These are phyloP conservation scores for Hippocampus abdominalis DNA, from an alignment of 2,113 vertebrate species.

Conservation along the genomic window DNA sequence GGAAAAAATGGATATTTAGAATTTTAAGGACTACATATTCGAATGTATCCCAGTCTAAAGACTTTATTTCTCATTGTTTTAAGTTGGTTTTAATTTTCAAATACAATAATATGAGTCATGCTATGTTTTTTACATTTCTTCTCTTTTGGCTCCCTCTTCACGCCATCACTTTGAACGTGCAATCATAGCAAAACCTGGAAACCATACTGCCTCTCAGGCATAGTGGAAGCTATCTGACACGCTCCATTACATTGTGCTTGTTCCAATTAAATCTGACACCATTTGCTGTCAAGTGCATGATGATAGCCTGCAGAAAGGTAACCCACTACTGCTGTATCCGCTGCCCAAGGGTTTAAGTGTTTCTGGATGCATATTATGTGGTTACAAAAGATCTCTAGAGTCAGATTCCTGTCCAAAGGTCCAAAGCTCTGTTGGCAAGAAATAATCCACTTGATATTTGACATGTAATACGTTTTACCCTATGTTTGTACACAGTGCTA, in stretches of 20 bases:
- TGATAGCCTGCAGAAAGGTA: constrained; percentile 57
- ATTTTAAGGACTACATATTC: background rate
- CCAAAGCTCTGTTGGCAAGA: constrained; percentile 1
- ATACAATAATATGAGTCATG: background rate
- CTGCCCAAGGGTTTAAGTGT: constrained; percentile 44
- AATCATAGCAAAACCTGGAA: constrained; percentile 43
- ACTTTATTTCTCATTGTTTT: constrained; percentile 1
- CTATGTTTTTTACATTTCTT: constrained; percentile 7
- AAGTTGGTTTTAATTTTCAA: constrained; percentile 15
- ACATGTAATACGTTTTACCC: constrained; percentile 11
- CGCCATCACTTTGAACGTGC: constrained; percentile 28
- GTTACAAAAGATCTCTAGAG: constrained; percentile 55
- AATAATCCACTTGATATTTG: constrained; percentile 8
- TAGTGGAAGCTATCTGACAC: constrained; percentile 61
- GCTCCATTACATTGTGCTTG: constrained; percentile 70
- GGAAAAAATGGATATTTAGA: background rate
- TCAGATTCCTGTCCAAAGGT: constrained; percentile 34
- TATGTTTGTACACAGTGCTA: background rate
- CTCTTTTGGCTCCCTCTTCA: background rate
- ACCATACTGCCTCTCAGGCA: constrained; percentile 40
- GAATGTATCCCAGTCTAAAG: background rate
- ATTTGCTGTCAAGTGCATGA: constrained; percentile 65
- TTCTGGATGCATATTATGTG: constrained; percentile 52
- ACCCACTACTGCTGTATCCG: constrained; percentile 33
- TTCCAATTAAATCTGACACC: constrained; percentile 74